These are phyloP conservation scores for Arenaria interpres DNA, from an alignment of 2,113 vertebrate genomes.

Conservation along the genomic window DNA sequence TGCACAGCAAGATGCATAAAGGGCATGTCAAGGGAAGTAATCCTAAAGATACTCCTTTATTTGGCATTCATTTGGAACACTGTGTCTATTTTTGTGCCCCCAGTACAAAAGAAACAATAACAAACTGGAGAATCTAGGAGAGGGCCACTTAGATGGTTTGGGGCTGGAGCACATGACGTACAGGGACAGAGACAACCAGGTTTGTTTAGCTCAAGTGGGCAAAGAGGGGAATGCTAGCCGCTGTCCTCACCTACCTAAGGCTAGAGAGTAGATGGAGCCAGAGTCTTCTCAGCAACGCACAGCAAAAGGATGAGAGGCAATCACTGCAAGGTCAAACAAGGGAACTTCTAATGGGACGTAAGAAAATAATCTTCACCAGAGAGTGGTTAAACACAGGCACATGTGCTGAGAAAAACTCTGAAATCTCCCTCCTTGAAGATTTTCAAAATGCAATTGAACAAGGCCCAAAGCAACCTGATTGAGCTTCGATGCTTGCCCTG, in stretches of 20 bases:
- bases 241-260: background rate
- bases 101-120: background rate
- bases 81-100: background rate
- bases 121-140: background rate
- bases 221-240: background rate
- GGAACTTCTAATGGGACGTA: background rate
- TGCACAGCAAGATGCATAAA: background rate
- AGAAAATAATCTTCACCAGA: background rate
- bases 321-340: background rate
- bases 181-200: background rate
- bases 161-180: background rate
- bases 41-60: background rate
- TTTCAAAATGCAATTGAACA: background rate
- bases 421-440: background rate
- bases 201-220: background rate
- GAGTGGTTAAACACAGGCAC: background rate
- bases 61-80: background rate
- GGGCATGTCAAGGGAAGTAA: accelerated
- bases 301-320: background rate
- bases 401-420: background rate
- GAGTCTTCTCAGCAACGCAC: background rate
- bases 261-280: background rate
- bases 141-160: background rate
- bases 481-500: background rate
- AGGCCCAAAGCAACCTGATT: background rate